A percentile compares a stretch with the other conserved stretches of the same genome.
Conservation (phyloP, 2,888 invertebrate species). For the Sphaerophoria taeniata region DNA sequence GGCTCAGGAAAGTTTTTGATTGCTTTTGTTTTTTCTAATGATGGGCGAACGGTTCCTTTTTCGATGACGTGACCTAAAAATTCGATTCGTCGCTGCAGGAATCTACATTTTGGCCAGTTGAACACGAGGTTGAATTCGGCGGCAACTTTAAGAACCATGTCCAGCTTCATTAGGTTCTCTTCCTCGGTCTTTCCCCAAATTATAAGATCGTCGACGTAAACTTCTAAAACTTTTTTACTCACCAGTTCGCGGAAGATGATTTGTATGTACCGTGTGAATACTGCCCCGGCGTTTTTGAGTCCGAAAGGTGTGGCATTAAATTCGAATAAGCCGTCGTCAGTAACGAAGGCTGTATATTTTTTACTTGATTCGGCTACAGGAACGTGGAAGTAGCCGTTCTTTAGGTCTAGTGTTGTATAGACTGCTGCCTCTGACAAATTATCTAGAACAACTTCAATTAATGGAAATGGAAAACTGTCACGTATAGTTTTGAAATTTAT, state of each 20-base stretch:
- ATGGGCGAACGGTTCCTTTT: neutral
- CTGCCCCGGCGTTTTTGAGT: constrained; percentile 78
- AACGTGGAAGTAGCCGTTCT: constrained; percentile 61
- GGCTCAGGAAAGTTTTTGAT: neutral
- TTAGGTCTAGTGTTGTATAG: constrained; percentile 28
- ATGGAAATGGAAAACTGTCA: constrained; percentile 78
- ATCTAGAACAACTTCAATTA: constrained; percentile 80
- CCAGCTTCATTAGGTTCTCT: neutral
- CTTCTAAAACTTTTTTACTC: constrained; percentile 20
- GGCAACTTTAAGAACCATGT: constrained; percentile 1
- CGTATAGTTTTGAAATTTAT: constrained; percentile 76
- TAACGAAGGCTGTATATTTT: constrained; percentile 78
- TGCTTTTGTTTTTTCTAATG: neutral
- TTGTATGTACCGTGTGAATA: constrained; percentile 77
- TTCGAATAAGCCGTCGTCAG: constrained; percentile 80
- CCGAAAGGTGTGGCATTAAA: constrained; percentile 81
- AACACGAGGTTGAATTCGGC: neutral
- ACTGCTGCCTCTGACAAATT: constrained; percentile 69
- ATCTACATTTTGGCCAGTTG: neutral
- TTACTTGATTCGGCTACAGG: constrained; percentile 41
- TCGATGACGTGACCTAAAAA: neutral
- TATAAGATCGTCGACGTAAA: too few species aligned
- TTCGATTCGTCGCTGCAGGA: neutral
- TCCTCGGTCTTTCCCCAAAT: neutral
- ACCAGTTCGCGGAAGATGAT: constrained; percentile 53